Percentiles rank a stretch among this genome's conserved stretches.
Evolutionary conservation across 2,888 invertebrate genomes (phyloP).

Genomic region (Tetranychus piercei): DNA sequence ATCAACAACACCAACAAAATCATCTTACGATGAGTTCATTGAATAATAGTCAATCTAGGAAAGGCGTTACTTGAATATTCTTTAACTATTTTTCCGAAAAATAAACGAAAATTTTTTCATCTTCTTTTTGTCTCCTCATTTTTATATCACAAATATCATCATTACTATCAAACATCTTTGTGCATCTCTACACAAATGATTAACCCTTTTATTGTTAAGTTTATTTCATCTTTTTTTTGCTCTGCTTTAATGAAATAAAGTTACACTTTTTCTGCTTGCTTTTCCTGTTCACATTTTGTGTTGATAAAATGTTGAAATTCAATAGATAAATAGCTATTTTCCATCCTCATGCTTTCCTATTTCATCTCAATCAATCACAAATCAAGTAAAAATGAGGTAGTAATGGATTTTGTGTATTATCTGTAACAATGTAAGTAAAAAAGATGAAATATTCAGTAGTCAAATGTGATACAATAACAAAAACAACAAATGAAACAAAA

Average conservation of each 20-base stretch:
- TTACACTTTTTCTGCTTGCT: not conserved
- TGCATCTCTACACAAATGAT: not conserved
- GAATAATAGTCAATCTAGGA: not conserved
- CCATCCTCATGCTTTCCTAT: no score
- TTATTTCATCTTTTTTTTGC: not conserved
- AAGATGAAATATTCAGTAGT: no score
- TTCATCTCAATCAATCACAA: not conserved
- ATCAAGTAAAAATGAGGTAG: not conserved
- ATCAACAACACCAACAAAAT: not conserved
- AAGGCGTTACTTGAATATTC: not conserved
- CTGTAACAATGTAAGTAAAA: no score
- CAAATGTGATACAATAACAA: no score
- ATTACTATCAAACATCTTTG: not conserved
- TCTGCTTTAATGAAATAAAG: not conserved
- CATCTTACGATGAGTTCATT: not conserved
- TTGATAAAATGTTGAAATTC: no score
- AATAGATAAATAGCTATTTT: no score
- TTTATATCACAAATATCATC: not conserved
- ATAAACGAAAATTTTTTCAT: not conserved
- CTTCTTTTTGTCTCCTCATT: not conserved
- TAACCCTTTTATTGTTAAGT: not conserved
- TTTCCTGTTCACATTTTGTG: not conserved
- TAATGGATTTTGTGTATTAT: no score
- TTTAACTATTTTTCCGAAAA: not conserved
- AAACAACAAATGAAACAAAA: no score